Percentiles rank a stretch among this genome's conserved stretches.
Evolutionary conservation across 2,888 invertebrate species (phyloP).

Genomic region (Pristionchus maxplancki): DNA sequence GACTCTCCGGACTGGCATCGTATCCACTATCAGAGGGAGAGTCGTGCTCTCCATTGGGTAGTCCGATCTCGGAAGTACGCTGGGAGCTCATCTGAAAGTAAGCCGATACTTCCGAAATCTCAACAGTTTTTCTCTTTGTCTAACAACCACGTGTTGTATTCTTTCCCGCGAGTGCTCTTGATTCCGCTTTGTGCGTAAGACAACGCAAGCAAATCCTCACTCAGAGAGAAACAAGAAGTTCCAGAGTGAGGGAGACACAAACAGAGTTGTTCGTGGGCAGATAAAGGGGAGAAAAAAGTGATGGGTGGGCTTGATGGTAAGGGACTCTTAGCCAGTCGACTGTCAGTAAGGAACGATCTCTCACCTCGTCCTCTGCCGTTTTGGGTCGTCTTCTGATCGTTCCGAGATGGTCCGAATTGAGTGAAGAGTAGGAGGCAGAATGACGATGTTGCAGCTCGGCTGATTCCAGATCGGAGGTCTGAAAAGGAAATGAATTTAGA

Average conservation of each 20-base stretch:
- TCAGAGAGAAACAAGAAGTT: conserved; percentile 20
- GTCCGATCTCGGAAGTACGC: not conserved
- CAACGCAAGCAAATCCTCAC: conserved; percentile 34
- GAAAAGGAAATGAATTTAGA: not conserved
- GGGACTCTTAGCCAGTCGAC: no score
- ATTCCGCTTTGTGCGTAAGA: not conserved
- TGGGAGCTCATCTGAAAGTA: conserved; percentile 1
- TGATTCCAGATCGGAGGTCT: conserved; percentile 42
- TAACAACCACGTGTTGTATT: not conserved
- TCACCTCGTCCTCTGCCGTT: not conserved
- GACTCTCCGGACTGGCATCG: conserved; percentile 38
- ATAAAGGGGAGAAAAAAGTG: not conserved
- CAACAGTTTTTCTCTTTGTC: conserved; percentile 6
- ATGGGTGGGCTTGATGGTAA: not conserved
- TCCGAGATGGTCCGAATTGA: conserved; percentile 59
- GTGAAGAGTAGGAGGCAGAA: conserved; percentile 56
- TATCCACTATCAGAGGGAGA: conserved; percentile 49
- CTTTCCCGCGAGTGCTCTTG: not conserved
- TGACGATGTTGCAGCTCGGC: conserved; percentile 22
- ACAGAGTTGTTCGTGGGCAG: conserved; percentile 18
- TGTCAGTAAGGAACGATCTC: no score
- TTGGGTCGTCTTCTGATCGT: conserved; percentile 57
- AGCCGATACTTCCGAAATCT: not conserved
- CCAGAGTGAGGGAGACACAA: not conserved
- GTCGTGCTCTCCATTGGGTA: conserved; percentile 15